Percentiles rank a stretch among this genome's conserved stretches.
These are phyloP conservation scores for Xestoiulus laeticollis DNA, from an alignment of 2,888 invertebrate species.

Conservation along the genomic window DNA sequence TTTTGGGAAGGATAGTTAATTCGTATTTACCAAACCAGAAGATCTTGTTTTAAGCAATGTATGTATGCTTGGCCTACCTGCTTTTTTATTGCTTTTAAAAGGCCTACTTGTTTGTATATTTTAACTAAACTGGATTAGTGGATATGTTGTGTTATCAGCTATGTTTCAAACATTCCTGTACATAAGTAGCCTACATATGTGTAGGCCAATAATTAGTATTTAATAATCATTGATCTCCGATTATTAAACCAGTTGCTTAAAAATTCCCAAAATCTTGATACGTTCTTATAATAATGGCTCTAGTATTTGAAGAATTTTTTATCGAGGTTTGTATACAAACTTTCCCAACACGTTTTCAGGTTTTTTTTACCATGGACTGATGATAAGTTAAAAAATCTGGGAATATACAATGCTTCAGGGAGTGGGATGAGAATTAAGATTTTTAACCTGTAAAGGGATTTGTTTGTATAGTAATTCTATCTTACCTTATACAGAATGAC, in stretches of 20 bases:
- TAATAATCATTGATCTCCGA: slow-evolving; percentile 21
- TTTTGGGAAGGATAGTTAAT: neutral
- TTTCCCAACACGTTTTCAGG: neutral
- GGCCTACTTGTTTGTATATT: slow-evolving; percentile 34
- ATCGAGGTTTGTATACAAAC: neutral
- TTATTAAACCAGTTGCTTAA: neutral
- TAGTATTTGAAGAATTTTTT: neutral
- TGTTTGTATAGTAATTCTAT: neutral
- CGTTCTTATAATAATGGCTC: neutral
- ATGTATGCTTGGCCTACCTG: slow-evolving; percentile 11
- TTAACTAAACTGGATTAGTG: slow-evolving; percentile 1
- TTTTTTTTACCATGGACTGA: neutral
- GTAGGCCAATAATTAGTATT: slow-evolving; percentile 29
- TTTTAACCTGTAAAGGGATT: no score
- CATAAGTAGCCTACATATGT: slow-evolving; percentile 15
- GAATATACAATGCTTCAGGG: neutral
- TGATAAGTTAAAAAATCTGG: neutral
- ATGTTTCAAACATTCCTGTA: neutral
- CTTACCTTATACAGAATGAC: neutral
- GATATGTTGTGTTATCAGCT: neutral
- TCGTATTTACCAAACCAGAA: neutral
- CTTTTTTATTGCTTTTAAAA: slow-evolving; percentile 32
- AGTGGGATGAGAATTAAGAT: neutral
- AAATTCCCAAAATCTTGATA: neutral
- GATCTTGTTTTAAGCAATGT: slow-evolving; percentile 34